Conservation (phyloP, 2,888 invertebrate species). For the Aquatica leii region DNA sequence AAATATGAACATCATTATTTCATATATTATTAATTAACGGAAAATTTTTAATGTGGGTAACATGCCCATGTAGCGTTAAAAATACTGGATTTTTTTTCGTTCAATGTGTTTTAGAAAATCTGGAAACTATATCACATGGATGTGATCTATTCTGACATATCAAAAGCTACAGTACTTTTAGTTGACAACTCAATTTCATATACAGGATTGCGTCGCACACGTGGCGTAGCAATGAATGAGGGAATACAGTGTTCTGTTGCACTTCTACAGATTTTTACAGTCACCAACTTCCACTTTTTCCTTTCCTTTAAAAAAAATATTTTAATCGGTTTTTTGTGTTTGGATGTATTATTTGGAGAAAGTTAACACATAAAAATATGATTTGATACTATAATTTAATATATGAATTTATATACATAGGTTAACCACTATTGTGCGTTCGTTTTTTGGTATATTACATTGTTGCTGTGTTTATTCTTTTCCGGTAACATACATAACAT, state of each 20-base stretch:
- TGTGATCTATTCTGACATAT: constrained; percentile 7
- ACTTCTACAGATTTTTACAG: not conserved
- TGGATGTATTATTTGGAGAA: constrained; percentile 44
- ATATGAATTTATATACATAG: no score
- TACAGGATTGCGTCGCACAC: constrained; percentile 5
- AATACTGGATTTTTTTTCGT: no score
- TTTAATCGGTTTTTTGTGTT: constrained; percentile 40
- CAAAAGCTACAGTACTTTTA: constrained; percentile 10
- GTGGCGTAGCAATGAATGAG: not conserved
- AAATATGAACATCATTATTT: constrained; percentile 1
- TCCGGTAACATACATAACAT: no score
- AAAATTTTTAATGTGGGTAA: not conserved
- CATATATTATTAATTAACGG: not conserved
- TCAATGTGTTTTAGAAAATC: constrained; percentile 11
- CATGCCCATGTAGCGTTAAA: not conserved
- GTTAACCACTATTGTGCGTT: no score
- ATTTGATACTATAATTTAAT: no score
- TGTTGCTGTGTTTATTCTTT: no score
- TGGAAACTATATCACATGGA: constrained; percentile 10
- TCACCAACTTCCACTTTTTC: not conserved
- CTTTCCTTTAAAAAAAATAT: constrained; percentile 4
- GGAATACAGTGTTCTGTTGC: constrained; percentile 7
- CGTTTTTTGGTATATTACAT: no score
- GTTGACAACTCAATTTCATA: constrained; percentile 8
- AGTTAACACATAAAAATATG: no score